Conservation (phyloP, 2,797 vertebrate species). For the Anabas testudineus region DNA sequence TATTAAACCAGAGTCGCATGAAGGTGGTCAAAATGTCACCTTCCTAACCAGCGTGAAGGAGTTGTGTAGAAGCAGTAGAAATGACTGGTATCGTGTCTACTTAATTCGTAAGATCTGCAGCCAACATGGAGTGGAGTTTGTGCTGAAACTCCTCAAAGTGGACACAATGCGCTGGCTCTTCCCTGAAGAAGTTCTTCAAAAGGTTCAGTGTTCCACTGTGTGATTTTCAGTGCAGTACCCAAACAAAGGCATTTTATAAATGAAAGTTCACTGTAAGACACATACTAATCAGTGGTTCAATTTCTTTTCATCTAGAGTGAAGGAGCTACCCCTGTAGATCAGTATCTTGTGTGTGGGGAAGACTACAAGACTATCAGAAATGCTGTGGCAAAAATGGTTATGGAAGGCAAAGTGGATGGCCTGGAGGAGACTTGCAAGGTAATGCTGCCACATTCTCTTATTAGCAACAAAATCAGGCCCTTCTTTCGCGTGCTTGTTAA, state of each 20-base stretch:
- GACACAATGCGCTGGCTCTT: slow-evolving; percentile 87
- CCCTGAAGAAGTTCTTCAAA: slow-evolving; percentile 82
- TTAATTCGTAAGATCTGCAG: slow-evolving; percentile 88
- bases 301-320: slow-evolving; percentile 66
- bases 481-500: neutral
- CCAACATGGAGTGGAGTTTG: slow-evolving; percentile 87
- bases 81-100: slow-evolving; percentile 92
- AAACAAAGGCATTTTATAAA: neutral
- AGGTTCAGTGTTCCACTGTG: slow-evolving; percentile 55
- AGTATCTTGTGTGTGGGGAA: slow-evolving; percentile 87
- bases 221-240: slow-evolving; percentile 1
- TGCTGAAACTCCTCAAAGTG: slow-evolving; percentile 82
- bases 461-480: neutral
- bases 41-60: slow-evolving; percentile 76
- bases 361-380: slow-evolving; percentile 89
- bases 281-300: neutral
- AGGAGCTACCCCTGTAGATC: slow-evolving; percentile 82
- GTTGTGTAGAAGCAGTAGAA: slow-evolving; percentile 79
- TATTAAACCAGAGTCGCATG: slow-evolving; percentile 40
- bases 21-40: slow-evolving; percentile 26
- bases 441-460: slow-evolving; percentile 31
- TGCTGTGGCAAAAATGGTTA: slow-evolving; percentile 82
- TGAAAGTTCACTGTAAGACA: neutral
- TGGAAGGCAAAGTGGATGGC: slow-evolving; percentile 73
- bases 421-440: slow-evolving; percentile 84